Percentiles rank a stretch among this genome's conserved stretches.
phyloP scores from a whole-genome alignment of 2,113 vertebrate genomes.

The Trinectes maculatus region DNA sequence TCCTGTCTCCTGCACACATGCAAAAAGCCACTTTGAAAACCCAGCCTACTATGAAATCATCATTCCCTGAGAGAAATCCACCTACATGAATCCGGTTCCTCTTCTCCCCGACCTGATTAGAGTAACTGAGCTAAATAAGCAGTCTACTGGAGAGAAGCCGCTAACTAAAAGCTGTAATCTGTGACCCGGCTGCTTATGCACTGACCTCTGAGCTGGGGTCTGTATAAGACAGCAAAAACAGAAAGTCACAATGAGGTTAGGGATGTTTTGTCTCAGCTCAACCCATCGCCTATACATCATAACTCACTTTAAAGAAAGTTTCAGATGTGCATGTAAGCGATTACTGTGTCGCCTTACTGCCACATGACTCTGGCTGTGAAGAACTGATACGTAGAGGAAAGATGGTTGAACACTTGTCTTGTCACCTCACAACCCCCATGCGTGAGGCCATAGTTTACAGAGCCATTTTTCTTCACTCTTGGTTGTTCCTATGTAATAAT shows the following conservation, averaged over 20 bases:
- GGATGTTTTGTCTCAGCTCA: not conserved
- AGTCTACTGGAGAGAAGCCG: too few species aligned
- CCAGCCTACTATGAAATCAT: too few species aligned
- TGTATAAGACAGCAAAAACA: not conserved
- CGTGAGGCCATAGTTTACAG: conserved; percentile 24
- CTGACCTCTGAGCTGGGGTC: not conserved
- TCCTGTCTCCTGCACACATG: too few species aligned
- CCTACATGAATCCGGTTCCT: too few species aligned
- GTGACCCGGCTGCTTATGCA: too few species aligned
- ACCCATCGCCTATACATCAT: not conserved
- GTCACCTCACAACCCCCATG: not conserved
- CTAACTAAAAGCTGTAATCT: too few species aligned
- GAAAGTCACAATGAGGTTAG: not conserved
- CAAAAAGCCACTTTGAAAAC: too few species aligned
- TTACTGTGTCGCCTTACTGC: not conserved
- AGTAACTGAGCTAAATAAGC: too few species aligned
- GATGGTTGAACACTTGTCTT: not conserved
- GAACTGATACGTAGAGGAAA: not conserved
- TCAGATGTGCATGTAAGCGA: not conserved
- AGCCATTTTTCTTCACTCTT: conserved; percentile 31
- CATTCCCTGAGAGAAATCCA: too few species aligned
- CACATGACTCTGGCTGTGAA: not conserved
- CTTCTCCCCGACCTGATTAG: too few species aligned
- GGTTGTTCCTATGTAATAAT: conserved; percentile 27
- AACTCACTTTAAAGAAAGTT: not conserved